Conservation (phyloP, 1,140 invertebrate species). For the Limonius californicus region DNA sequence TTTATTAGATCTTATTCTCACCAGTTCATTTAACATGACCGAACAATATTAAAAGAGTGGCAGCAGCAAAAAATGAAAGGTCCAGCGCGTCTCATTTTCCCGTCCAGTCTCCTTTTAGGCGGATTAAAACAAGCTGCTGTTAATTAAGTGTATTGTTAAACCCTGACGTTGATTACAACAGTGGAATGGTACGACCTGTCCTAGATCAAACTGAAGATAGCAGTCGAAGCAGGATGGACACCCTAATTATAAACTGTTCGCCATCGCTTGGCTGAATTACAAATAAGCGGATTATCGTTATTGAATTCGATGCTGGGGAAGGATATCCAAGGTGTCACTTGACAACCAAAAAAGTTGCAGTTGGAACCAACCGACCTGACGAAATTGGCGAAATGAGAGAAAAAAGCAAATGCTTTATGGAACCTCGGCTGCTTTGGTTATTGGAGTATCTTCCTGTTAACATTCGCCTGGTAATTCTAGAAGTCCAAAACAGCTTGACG, state of each 20-base stretch:
- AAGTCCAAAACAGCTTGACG: too few species aligned
- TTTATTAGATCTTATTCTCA: too few species aligned
- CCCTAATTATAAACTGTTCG: conserved; percentile 13
- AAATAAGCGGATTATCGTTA: conserved; percentile 6
- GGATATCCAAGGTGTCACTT: not conserved
- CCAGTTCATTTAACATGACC: too few species aligned
- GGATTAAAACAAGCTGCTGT: not conserved
- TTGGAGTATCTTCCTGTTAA: too few species aligned
- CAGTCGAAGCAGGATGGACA: not conserved
- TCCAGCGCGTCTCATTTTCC: not conserved
- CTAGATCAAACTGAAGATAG: conserved; percentile 8
- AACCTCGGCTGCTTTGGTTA: too few species aligned
- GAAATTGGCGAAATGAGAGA: too few species aligned
- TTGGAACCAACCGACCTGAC: too few species aligned
- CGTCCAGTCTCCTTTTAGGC: not conserved
- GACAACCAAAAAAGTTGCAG: not conserved
- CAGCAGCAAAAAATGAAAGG: not conserved
- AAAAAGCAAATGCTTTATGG: too few species aligned
- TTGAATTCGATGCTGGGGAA: conserved; percentile 6
- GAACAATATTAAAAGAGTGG: not conserved
- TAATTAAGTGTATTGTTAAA: conserved; percentile 10
- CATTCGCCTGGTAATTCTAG: too few species aligned
- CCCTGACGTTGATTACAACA: not conserved
- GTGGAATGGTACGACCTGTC: not conserved
- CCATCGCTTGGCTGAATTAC: not conserved